These are phyloP conservation scores for Ephialtes manifestator DNA, from an alignment of 2,888 invertebrate genomes.

Conservation along the genomic window DNA sequence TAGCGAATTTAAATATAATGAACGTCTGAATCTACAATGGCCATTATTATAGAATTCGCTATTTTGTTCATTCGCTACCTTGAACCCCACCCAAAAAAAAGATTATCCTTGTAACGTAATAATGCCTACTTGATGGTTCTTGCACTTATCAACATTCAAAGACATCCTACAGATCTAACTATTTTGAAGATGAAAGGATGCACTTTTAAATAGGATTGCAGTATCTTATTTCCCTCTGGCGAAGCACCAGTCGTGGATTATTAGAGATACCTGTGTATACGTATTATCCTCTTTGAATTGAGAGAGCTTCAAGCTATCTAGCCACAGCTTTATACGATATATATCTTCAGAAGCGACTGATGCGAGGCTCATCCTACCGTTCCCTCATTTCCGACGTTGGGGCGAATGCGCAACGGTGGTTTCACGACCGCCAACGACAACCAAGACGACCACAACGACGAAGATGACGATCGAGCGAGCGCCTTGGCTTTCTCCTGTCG, in stretches of 20 bases:
- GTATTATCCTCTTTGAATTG: not conserved
- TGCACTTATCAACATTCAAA: not conserved
- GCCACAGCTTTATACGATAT: not conserved
- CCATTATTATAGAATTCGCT: no score
- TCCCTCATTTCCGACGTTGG: constrained; percentile 8
- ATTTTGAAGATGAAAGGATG: not conserved
- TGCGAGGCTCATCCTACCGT: constrained; percentile 19
- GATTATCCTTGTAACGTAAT: no score
- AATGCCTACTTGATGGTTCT: not conserved
- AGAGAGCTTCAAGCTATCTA: not conserved
- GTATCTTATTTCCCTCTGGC: not conserved
- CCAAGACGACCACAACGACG: constrained; percentile 26
- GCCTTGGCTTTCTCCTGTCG: constrained; percentile 34
- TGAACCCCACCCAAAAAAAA: no score
- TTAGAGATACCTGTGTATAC: not conserved
- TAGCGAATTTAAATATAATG: no score
- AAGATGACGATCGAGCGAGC: constrained; percentile 29
- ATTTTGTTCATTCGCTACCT: no score
- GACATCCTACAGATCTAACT: not conserved
- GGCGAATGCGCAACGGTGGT: constrained; percentile 36
- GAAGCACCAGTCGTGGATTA: not conserved
- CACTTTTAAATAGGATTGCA: not conserved
- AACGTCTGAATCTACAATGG: no score
- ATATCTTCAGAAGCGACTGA: constrained; percentile 8
- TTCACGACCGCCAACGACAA: constrained; percentile 48